These are phyloP conservation scores for Ips nitidus DNA, from an alignment of 1,140 invertebrate genomes.

Conservation along the genomic window DNA sequence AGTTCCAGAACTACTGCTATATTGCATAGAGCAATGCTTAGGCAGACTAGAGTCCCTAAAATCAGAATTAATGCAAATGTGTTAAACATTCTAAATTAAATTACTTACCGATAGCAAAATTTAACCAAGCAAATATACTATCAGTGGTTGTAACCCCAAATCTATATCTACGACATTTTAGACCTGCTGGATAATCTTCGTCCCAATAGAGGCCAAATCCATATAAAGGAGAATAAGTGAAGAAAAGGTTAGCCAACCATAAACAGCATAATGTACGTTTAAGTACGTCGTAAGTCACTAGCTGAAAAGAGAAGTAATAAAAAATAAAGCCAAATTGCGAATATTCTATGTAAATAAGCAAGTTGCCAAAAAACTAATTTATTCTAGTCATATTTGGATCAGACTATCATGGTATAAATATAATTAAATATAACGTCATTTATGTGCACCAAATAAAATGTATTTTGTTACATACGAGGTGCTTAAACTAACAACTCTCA, in stretches of 20 bases:
- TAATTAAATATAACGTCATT: neutral
- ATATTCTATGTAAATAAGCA: no score
- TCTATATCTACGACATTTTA: slow-evolving; percentile 69
- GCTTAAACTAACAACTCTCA: no score
- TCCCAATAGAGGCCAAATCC: slow-evolving; percentile 78
- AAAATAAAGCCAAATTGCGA: neutral
- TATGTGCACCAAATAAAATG: neutral
- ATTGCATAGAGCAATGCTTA: slow-evolving; percentile 79
- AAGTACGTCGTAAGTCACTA: slow-evolving; percentile 76
- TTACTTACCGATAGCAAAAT: slow-evolving; percentile 72
- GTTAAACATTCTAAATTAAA: slow-evolving; percentile 3
- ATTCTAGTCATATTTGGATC: neutral
- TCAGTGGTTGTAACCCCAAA: slow-evolving; percentile 65
- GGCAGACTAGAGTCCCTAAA: slow-evolving; percentile 70
- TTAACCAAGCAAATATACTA: slow-evolving; percentile 75
- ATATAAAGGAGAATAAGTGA: slow-evolving; percentile 74
- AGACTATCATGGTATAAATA: neutral
- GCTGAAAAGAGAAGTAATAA: slow-evolving; percentile 50
- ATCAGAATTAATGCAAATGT: slow-evolving; percentile 14
- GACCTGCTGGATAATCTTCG: slow-evolving; percentile 47
- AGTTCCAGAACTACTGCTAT: slow-evolving; percentile 75
- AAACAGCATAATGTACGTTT: slow-evolving; percentile 69
- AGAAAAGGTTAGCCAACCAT: slow-evolving; percentile 66
- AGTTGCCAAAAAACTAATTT: neutral
- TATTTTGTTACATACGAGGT: no score